These are phyloP conservation scores for Eilema caniola DNA, from an alignment of 2,888 invertebrate species.

Conservation along the genomic window DNA sequence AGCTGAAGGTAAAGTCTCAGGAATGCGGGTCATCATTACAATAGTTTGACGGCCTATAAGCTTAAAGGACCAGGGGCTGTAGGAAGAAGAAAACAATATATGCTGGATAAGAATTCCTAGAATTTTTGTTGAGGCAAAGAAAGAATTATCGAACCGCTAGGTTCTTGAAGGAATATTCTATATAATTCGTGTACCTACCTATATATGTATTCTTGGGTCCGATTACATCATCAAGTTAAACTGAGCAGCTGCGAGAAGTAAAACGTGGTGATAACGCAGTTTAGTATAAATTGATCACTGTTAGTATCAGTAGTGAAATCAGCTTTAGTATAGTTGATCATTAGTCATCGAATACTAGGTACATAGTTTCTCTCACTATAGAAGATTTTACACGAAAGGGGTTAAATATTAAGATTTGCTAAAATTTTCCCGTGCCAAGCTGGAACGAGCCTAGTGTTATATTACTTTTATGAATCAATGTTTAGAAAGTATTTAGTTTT, in stretches of 20 bases:
- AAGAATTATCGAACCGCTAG: too few species aligned
- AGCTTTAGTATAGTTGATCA: background rate
- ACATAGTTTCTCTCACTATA: background rate
- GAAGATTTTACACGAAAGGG: background rate
- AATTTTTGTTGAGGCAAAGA: too few species aligned
- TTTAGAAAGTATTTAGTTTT: background rate
- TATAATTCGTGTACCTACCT: too few species aligned
- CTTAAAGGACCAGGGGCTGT: too few species aligned
- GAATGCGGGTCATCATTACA: too few species aligned
- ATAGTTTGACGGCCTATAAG: too few species aligned
- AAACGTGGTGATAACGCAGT: background rate
- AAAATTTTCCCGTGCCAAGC: background rate
- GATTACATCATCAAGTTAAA: conserved; percentile 1
- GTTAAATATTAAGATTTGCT: too few species aligned
- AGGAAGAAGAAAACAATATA: too few species aligned
- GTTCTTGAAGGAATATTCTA: too few species aligned
- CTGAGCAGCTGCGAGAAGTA: background rate
- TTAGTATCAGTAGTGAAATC: background rate
- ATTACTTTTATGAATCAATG: background rate
- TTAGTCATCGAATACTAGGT: background rate
- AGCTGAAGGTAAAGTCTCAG: too few species aligned
- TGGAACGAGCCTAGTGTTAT: too few species aligned
- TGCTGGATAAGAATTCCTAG: too few species aligned
- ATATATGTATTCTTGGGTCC: background rate
- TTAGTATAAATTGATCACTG: background rate